Conservation (phyloP, 2,113 vertebrate species). For the Camarhynchus parvulus region DNA sequence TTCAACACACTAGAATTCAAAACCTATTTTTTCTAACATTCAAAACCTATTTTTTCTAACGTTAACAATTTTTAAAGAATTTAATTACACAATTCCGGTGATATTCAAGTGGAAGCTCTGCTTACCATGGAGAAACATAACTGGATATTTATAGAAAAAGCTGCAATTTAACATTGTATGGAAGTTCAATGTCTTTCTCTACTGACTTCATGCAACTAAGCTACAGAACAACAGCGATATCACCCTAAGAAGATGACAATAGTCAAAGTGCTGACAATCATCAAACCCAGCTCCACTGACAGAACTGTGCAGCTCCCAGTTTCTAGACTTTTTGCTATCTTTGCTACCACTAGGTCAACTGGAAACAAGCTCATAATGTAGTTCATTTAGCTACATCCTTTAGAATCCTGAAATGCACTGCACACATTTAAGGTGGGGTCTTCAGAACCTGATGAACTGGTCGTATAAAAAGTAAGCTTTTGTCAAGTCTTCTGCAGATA, state of each 20-base stretch:
- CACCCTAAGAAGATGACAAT: background rate
- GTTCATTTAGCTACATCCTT: background rate
- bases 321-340: background rate
- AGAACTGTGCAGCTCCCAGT: background rate
- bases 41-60: background rate
- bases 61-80: background rate
- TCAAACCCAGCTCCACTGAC: background rate
- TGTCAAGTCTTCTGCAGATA: background rate
- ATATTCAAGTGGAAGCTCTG: background rate
- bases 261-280: background rate
- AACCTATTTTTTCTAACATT: background rate
- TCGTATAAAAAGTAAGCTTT: background rate
- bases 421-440: background rate
- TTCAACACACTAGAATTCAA: background rate
- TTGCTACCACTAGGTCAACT: background rate
- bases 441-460: background rate
- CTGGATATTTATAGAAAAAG: background rate
- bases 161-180: background rate
- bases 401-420: background rate
- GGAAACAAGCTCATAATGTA: background rate
- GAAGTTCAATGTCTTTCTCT: background rate
- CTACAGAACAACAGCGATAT: background rate
- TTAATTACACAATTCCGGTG: background rate
- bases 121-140: background rate
- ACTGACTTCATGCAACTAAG: background rate